phyloP scores from a whole-genome alignment of 2,113 vertebrate species.

The Arothron firmamentum region DNA sequence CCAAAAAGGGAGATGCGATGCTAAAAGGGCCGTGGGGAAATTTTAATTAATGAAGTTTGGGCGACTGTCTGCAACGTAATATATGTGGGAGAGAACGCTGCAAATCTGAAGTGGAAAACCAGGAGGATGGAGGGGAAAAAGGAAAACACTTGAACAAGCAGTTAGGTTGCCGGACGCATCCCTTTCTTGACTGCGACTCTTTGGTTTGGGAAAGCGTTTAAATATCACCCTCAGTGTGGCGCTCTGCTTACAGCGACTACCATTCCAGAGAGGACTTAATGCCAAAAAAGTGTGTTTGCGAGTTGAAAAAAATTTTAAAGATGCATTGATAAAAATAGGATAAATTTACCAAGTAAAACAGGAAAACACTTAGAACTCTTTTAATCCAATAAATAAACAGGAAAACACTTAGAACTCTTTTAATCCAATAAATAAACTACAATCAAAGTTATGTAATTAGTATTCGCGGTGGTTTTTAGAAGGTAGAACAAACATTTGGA shows the following conservation, averaged over 20 bases:
- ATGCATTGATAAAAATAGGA: background rate
- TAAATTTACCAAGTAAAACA: no score
- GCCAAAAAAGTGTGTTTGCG: no score
- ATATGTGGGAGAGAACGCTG: background rate
- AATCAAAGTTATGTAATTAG: background rate
- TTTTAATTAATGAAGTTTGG: conserved; percentile 19
- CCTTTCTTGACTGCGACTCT: background rate
- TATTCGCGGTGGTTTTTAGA: background rate
- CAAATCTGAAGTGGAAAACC: background rate
- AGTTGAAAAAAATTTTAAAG: background rate
- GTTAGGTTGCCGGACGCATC: background rate
- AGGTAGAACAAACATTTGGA: background rate
- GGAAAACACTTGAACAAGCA: background rate
- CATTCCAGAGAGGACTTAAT: no score
- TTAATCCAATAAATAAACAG: no score
- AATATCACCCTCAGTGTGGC: background rate
- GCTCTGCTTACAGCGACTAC: background rate
- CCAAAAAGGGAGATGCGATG: background rate
- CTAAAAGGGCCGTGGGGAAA: conserved; percentile 4
- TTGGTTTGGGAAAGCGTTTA: background rate
- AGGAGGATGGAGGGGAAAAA: background rate
- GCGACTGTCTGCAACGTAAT: conserved; percentile 1
- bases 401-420: no score
- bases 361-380: no score
- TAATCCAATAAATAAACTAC: no score